Percentiles rank a stretch among this genome's conserved stretches.
Evolutionary conservation across 1,140 invertebrate species (phyloP).

Genomic region (Hesperophylax magnus): DNA sequence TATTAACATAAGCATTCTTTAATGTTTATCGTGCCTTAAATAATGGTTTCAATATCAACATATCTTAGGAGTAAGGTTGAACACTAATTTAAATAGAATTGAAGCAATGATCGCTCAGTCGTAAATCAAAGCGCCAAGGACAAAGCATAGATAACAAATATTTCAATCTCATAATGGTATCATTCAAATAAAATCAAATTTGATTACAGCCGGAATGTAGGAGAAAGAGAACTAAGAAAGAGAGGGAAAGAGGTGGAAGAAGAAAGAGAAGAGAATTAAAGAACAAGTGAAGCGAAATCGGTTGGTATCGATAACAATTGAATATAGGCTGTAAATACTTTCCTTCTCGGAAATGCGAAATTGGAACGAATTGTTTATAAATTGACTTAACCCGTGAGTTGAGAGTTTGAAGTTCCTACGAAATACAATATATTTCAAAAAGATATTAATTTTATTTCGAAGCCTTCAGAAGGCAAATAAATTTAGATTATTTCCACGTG

Average conservation of each 20-base stretch:
- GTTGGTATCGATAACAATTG: slow-evolving; percentile 26
- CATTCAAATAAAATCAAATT: slow-evolving; percentile 28
- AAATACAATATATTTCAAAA: no score
- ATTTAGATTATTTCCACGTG: no score
- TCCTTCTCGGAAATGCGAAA: neutral
- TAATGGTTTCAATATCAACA: no score
- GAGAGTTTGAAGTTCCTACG: neutral
- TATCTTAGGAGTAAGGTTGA: no score
- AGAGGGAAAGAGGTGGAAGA: neutral
- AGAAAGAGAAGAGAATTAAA: slow-evolving; percentile 10
- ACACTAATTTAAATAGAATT: no score
- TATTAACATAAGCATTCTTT: no score
- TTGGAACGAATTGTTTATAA: slow-evolving; percentile 29
- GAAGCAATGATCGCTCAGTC: neutral
- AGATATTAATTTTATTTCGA: no score
- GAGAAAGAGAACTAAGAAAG: neutral
- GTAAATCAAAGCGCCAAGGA: neutral
- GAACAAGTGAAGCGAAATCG: slow-evolving; percentile 28
- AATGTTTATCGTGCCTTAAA: no score
- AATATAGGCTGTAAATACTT: slow-evolving; percentile 22
- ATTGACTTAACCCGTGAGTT: slow-evolving; percentile 14
- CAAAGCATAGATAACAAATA: neutral
- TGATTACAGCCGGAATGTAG: slow-evolving; percentile 17
- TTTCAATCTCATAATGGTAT: slow-evolving; percentile 27
- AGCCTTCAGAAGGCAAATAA: no score